Evolutionary conservation across 1,140 invertebrate species (phyloP).

Genomic region (Megalonaias nervosa): DNA sequence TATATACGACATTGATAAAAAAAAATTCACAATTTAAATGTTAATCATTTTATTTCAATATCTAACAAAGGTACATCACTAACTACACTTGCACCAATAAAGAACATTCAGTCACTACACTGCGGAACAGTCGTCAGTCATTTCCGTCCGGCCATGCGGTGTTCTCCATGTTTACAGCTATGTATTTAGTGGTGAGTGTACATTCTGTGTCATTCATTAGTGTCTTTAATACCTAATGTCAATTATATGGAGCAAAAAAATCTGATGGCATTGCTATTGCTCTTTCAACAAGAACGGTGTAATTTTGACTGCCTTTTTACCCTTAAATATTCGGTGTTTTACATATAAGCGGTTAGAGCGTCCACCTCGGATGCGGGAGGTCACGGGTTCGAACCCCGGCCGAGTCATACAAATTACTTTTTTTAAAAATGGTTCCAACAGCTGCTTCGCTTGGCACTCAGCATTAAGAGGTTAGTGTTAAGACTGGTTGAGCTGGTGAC

Average conservation of each 20-base stretch:
- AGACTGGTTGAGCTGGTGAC: too few species aligned
- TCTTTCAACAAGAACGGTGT: too few species aligned
- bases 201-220: not conserved
- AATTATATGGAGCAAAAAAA: not conserved
- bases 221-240: not conserved
- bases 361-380: too few species aligned
- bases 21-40: constrained; percentile 6
- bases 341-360: too few species aligned
- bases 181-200: constrained; percentile 71
- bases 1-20: not conserved
- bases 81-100: constrained; percentile 49
- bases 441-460: too few species aligned
- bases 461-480: too few species aligned
- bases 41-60: not conserved
- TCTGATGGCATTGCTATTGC: not conserved
- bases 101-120: constrained; percentile 6
- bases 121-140: constrained; percentile 66
- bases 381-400: too few species aligned
- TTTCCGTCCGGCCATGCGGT: constrained; percentile 78
- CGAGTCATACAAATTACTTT: too few species aligned
- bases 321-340: too few species aligned
- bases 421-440: too few species aligned
- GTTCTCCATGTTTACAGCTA: constrained; percentile 72
- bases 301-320: too few species aligned
- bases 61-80: constrained; percentile 39